A percentile compares a stretch with the other conserved stretches of the same genome.
These are phyloP conservation scores for Phyto melanocephala DNA, from an alignment of 2,888 invertebrate species.

Conservation along the genomic window DNA sequence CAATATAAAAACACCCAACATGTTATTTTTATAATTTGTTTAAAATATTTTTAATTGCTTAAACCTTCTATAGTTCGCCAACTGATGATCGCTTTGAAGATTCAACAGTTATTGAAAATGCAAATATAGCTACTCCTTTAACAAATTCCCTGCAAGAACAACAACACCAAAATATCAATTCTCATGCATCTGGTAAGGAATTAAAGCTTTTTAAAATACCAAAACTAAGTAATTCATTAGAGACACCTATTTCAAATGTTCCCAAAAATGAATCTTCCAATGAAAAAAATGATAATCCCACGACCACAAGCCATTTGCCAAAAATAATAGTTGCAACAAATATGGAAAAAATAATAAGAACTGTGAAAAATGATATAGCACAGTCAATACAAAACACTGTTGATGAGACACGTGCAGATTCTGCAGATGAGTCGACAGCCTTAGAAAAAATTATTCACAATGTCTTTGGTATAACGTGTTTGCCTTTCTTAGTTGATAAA, in stretches of 20 bases:
- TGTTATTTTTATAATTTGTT: no score
- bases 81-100: conserved; percentile 66
- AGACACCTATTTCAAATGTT: background rate
- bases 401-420: background rate
- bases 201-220: conserved; percentile 65
- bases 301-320: background rate
- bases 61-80: conserved; percentile 64
- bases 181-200: background rate
- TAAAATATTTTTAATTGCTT: no score
- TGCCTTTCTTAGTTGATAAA: conserved; percentile 58
- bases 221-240: conserved; percentile 32
- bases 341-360: conserved; percentile 58
- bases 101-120: background rate
- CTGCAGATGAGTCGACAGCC: background rate
- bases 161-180: background rate
- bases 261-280: background rate
- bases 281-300: background rate
- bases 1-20: no score
- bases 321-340: background rate
- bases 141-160: background rate
- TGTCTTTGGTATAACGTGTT: conserved; percentile 65
- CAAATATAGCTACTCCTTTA: background rate
- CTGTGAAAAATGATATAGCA: conserved; percentile 58
- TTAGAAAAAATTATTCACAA: conserved; percentile 16
- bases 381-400: background rate